Evolutionary conservation across 2,888 invertebrate genomes (phyloP).

Genomic region (Cerastis rubricosa): DNA sequence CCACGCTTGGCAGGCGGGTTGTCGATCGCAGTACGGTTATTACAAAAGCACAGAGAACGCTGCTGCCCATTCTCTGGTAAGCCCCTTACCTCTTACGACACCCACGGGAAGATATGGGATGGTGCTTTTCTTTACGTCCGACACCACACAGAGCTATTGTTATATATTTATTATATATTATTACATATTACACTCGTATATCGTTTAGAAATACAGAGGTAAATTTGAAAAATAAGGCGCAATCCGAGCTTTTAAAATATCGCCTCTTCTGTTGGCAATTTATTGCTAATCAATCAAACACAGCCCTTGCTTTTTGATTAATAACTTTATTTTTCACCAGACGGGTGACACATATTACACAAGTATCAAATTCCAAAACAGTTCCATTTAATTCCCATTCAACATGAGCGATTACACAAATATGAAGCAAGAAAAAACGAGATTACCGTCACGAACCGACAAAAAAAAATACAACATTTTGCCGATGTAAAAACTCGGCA

Average conservation of each 20-base stretch:
- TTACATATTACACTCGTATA: background rate
- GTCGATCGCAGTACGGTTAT: too few relatives aligned
- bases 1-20: too few relatives aligned
- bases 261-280: background rate
- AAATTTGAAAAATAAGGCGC: background rate
- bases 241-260: background rate
- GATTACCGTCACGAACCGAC: constrained; percentile 4
- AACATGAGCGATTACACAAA: constrained; percentile 50
- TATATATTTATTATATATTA: too few relatives aligned
- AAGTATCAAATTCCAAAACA: constrained; percentile 45
- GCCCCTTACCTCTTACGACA: too few relatives aligned
- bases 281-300: constrained; percentile 34
- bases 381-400: constrained; percentile 42
- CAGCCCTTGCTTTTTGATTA: constrained; percentile 43
- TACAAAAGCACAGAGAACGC: too few relatives aligned
- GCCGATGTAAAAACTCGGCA: constrained; percentile 22
- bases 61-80: too few relatives aligned
- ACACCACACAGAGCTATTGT: too few relatives aligned
- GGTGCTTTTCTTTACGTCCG: too few relatives aligned
- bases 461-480: constrained; percentile 31
- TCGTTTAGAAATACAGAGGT: background rate
- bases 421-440: constrained; percentile 31
- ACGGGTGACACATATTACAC: constrained; percentile 15
- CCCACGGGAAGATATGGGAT: too few relatives aligned
- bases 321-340: constrained; percentile 47